Evolutionary conservation across 2,113 vertebrate species (phyloP).

Genomic region (Porphyrio hochstetteri): DNA sequence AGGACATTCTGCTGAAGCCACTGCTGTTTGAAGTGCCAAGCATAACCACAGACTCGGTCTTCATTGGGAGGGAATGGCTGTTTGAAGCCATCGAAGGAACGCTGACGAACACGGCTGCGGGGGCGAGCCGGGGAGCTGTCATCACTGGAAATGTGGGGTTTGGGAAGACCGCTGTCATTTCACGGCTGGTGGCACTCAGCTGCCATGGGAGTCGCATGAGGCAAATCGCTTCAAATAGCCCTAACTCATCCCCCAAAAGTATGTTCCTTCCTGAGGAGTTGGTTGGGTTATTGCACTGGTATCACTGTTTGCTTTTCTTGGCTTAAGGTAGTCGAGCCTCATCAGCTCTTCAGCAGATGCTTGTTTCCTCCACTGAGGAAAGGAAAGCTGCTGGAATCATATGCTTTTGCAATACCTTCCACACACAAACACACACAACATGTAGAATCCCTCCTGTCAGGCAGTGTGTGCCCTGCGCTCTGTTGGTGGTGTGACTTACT

Average conservation of each 20-base stretch:
- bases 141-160: constrained; percentile 94
- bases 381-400: not conserved
- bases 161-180: constrained; percentile 94
- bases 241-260: constrained; percentile 86
- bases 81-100: constrained; percentile 88
- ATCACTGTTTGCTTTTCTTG: not conserved
- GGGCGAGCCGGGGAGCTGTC: constrained; percentile 82
- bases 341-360: not conserved
- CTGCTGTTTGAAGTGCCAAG: constrained; percentile 97
- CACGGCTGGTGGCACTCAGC: constrained; percentile 94
- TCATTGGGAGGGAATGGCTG: constrained; percentile 95
- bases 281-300: not conserved
- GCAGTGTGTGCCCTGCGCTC: not conserved
- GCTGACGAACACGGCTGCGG: constrained; percentile 75
- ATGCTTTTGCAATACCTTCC: not conserved
- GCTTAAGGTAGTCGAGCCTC: not conserved
- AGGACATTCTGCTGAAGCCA: constrained; percentile 96
- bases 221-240: constrained; percentile 95
- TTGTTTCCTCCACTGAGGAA: not conserved
- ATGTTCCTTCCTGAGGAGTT: constrained; percentile 23
- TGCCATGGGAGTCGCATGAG: constrained; percentile 97
- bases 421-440: not conserved
- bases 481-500: not conserved
- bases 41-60: constrained; percentile 97
- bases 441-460: not conserved